Conservation (phyloP, 2,113 vertebrate species). For the Chaenocephalus aceratus region DNA sequence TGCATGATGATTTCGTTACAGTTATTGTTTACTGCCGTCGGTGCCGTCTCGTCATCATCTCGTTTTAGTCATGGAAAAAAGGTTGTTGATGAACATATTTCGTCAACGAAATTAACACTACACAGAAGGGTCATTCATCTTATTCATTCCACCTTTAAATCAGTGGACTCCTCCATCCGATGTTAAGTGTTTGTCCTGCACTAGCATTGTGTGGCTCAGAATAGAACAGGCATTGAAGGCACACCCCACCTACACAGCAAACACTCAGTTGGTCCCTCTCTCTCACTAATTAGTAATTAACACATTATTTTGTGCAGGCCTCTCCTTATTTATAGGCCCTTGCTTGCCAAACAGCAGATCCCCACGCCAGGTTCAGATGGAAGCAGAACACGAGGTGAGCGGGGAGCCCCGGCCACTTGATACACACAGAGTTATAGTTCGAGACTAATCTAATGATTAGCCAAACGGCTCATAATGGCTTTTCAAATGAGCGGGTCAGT, state of each 20-base stretch:
- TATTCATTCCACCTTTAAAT: conserved; percentile 23
- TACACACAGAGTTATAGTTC: conserved; percentile 63
- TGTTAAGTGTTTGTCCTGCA: conserved; percentile 52
- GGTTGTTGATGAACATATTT: no score
- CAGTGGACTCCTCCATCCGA: conserved; percentile 54
- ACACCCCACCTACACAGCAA: conserved; percentile 2
- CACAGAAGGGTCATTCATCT: background rate
- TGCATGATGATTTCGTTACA: no score
- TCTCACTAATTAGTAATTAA: conserved; percentile 84
- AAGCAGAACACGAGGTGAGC: conserved; percentile 85
- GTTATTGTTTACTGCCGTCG: no score
- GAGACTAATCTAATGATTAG: conserved; percentile 59
- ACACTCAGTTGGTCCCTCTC: conserved; percentile 60
- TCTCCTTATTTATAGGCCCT: conserved; percentile 80
- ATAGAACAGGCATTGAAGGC: conserved; percentile 28
- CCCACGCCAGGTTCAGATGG: conserved; percentile 86
- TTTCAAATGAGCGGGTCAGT: conserved; percentile 60
- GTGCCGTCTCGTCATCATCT: no score
- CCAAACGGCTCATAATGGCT: conserved; percentile 58
- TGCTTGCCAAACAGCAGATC: conserved; percentile 87
- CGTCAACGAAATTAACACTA: no score
- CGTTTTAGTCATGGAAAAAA: no score
- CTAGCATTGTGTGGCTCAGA: conserved; percentile 41
- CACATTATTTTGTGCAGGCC: conserved; percentile 81
- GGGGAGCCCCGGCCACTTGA: conserved; percentile 67